phyloP scores from a whole-genome alignment of 2,797 vertebrate species.

The Podarcis lilfordi region DNA sequence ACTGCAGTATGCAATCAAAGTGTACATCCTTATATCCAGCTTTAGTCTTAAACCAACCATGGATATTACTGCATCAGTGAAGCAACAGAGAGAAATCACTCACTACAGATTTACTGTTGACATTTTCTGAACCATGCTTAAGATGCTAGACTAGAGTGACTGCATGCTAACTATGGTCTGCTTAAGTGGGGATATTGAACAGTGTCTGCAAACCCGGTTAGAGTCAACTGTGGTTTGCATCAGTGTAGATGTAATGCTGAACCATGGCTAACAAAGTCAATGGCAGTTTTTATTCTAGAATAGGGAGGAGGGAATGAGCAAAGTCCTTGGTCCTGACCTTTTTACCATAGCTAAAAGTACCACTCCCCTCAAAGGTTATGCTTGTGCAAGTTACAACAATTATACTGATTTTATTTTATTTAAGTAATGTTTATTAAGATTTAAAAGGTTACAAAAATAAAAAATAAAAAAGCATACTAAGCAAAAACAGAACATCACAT shows the following conservation, averaged over 20 bases:
- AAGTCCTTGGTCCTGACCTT: not conserved
- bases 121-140: not conserved
- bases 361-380: not conserved
- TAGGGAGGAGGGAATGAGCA: not conserved
- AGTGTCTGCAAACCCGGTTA: not conserved
- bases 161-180: not conserved
- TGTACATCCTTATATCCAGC: not conserved
- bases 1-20: fast-evolving
- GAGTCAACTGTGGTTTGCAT: not conserved
- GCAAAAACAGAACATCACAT: no score
- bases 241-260: not conserved
- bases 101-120: not conserved
- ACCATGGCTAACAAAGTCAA: not conserved
- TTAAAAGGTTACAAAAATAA: no score
- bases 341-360: not conserved
- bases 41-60: not conserved
- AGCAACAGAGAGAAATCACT: not conserved
- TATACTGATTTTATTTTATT: not conserved
- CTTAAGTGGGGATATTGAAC: not conserved
- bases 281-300: not conserved
- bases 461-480: no score
- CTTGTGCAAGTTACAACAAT: not conserved
- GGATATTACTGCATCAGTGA: not conserved
- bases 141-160: not conserved
- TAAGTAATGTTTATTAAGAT: no score